Evolutionary conservation across 2,113 vertebrate species (phyloP).

Genomic region (Hucho hucho): DNA sequence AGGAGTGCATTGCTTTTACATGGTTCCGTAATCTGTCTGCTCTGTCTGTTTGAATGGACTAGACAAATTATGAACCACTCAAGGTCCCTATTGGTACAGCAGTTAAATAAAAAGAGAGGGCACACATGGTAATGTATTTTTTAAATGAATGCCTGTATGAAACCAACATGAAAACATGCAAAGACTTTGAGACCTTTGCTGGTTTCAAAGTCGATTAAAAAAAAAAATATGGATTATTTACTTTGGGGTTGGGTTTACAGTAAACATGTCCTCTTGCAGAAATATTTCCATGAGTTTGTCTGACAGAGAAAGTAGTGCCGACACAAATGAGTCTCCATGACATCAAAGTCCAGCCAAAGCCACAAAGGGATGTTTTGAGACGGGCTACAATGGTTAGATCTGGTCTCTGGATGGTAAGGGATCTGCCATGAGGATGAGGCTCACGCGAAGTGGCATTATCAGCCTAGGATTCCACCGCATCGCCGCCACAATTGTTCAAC

Average conservation of each 20-base stretch:
- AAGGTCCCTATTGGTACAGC: background rate
- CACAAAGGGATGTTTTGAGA: slow-evolving; percentile 27
- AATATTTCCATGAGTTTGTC: slow-evolving; percentile 7
- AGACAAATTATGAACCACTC: slow-evolving; percentile 10
- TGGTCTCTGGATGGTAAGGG: slow-evolving; percentile 32
- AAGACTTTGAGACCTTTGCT: slow-evolving; percentile 19
- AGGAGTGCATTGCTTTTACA: slow-evolving; percentile 4
- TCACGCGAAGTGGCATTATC: slow-evolving; percentile 34
- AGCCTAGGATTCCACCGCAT: background rate
- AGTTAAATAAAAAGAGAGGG: background rate
- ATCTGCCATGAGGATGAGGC: slow-evolving; percentile 23
- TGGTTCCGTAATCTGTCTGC: slow-evolving; percentile 7
- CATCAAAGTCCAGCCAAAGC: slow-evolving; percentile 21
- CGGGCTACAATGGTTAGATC: slow-evolving; percentile 36
- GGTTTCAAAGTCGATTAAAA: background rate
- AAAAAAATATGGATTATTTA: slow-evolving; percentile 37
- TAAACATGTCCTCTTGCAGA: slow-evolving; percentile 17
- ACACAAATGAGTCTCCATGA: slow-evolving; percentile 21
- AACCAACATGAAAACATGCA: slow-evolving; percentile 38
- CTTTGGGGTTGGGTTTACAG: slow-evolving; percentile 19
- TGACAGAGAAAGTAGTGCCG: slow-evolving; percentile 34
- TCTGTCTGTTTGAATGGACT: slow-evolving; percentile 28
- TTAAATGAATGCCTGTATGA: slow-evolving; percentile 33
- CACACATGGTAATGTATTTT: slow-evolving; percentile 31
- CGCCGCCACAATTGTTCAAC: slow-evolving; percentile 31